Conservation (phyloP, 2,888 invertebrate genomes). For the Brachynemurus nebulosus region DNA sequence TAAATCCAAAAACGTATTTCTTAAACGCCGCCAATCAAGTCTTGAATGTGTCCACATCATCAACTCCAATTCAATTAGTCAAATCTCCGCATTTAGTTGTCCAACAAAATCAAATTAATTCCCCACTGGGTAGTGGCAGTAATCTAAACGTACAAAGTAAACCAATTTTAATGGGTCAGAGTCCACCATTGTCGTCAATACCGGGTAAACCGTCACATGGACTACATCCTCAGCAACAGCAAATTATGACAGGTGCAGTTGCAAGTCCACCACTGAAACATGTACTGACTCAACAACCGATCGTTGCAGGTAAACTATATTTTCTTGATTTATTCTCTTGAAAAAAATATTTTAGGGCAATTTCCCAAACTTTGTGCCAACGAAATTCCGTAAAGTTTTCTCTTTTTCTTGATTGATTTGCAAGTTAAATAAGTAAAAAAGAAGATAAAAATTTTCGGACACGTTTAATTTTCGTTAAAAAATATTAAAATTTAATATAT, state of each 20-base stretch:
- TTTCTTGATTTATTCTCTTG: too few relatives aligned
- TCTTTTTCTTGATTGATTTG: too few relatives aligned
- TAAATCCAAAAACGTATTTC: slow-evolving; percentile 32
- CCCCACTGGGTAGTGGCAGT: slow-evolving; percentile 15
- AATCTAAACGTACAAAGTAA: slow-evolving; percentile 18
- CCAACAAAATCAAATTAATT: slow-evolving; percentile 12
- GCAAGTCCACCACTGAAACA: slow-evolving; percentile 42
- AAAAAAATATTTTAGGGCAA: too few relatives aligned
- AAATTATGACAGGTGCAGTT: slow-evolving; percentile 37
- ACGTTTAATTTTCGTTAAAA: too few relatives aligned
- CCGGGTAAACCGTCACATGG: slow-evolving; percentile 19
- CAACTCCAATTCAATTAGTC: slow-evolving; percentile 13
- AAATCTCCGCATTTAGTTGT: slow-evolving; percentile 1
- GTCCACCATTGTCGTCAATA: slow-evolving; percentile 19
- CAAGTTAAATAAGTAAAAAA: too few relatives aligned
- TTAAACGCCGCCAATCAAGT: slow-evolving; percentile 26
- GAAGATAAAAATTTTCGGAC: too few relatives aligned
- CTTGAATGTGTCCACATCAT: slow-evolving; percentile 18
- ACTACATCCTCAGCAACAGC: slow-evolving; percentile 25
- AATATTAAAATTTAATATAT: too few relatives aligned
- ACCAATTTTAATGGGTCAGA: slow-evolving; percentile 28
- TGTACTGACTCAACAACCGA: slow-evolving; percentile 31
- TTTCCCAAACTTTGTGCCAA: too few relatives aligned
- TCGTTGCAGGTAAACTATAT: slow-evolving; percentile 25
- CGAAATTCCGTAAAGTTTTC: too few relatives aligned